These are phyloP conservation scores for Mythimna vitellina DNA, from an alignment of 2,888 invertebrate genomes.

Conservation along the genomic window DNA sequence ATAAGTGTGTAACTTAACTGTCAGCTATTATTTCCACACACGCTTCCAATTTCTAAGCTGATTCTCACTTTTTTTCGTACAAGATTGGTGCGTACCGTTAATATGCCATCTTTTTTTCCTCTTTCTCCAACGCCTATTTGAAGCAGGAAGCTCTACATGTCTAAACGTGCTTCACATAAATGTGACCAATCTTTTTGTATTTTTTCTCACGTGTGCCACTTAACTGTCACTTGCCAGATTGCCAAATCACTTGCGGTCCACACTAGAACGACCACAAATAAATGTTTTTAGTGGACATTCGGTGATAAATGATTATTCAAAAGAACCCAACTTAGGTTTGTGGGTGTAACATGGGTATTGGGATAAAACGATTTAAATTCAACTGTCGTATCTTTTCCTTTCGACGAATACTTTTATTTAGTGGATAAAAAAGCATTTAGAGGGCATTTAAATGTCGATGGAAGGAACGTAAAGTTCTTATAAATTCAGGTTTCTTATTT, in stretches of 20 bases:
- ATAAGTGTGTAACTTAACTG: no score
- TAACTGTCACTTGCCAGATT: slow-evolving; percentile 11
- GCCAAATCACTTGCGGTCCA: slow-evolving; percentile 16
- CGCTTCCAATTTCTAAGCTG: no score
- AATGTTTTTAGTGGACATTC: slow-evolving; percentile 8
- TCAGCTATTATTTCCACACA: no score
- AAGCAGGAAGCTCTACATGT: not conserved
- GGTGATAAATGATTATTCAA: slow-evolving; percentile 24
- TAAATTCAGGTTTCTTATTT: not conserved
- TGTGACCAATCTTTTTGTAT: slow-evolving; percentile 1
- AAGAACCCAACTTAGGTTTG: not conserved
- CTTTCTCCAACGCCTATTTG: not conserved
- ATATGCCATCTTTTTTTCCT: no score
- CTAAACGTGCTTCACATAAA: not conserved
- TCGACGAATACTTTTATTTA: not conserved
- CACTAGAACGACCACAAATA: slow-evolving; percentile 18
- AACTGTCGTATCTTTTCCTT: not conserved
- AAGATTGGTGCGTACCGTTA: no score
- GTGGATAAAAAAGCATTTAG: not conserved
- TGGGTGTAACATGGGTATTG: not conserved
- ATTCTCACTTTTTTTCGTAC: no score
- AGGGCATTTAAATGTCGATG: not conserved
- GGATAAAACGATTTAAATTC: slow-evolving; percentile 11
- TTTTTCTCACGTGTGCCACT: slow-evolving; percentile 9
- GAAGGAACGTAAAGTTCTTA: not conserved